Conservation (phyloP, 2,888 invertebrate genomes). For the Plebejus melissa region DNA sequence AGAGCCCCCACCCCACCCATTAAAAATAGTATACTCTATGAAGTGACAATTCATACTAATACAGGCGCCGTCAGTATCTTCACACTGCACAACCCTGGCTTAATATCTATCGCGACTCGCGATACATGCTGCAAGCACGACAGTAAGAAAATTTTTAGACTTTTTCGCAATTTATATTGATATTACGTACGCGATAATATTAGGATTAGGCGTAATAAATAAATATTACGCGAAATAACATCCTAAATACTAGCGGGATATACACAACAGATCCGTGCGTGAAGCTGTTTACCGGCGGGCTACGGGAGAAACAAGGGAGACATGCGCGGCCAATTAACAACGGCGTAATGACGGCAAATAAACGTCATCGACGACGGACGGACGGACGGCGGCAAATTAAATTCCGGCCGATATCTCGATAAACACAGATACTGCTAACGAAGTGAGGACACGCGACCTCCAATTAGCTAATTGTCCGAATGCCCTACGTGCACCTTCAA, state of each 20-base stretch:
- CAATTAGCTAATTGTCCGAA: slow-evolving; percentile 42
- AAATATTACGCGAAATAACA: not conserved
- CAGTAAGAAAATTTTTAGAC: too few relatives aligned
- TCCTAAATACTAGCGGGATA: not conserved
- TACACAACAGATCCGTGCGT: not conserved
- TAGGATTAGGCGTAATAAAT: too few relatives aligned
- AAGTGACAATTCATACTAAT: too few relatives aligned
- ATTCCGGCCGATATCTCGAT: slow-evolving; percentile 22
- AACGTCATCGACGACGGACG: slow-evolving; percentile 17
- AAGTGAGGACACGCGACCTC: slow-evolving; percentile 39
- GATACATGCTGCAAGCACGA: too few relatives aligned
- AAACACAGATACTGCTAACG: slow-evolving; percentile 36
- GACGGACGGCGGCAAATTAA: slow-evolving; percentile 15
- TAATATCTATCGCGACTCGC: too few relatives aligned
- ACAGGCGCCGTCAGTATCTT: too few relatives aligned
- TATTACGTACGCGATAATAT: too few relatives aligned
- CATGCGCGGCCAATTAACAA: slow-evolving; percentile 17
- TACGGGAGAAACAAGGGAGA: not conserved
- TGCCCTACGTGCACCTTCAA: slow-evolving; percentile 1
- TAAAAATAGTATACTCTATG: too few relatives aligned
- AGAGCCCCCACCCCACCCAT: not conserved
- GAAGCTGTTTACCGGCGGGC: not conserved
- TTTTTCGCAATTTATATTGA: too few relatives aligned
- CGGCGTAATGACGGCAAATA: slow-evolving; percentile 16
- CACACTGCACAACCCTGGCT: too few relatives aligned